Evolutionary conservation across 2,113 vertebrate species (phyloP), one percentile per base, ranked within the genome.

Genomic region (Mohoua ochrocephala): DNA sequence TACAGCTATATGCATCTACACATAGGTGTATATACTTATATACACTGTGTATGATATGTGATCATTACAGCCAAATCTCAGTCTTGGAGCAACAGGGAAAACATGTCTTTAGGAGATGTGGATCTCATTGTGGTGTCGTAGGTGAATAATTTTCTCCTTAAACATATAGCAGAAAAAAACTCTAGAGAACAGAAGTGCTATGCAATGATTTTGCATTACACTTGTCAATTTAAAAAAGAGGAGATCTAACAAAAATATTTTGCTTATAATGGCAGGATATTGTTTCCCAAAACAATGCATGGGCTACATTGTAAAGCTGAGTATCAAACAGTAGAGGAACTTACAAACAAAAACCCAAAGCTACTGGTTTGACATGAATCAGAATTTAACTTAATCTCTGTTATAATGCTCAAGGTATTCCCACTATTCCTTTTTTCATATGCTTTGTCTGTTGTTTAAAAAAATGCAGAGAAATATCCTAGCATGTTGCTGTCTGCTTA

Each of bases 131-230:
- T 65, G 39, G 68, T 94, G 33, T 76, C 92, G 76, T 67, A 96
- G 79, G 64, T 84, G 83, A 95, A 69, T 73, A 39, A 65, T 69
- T 89, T 92, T 84, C 74, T 96, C 35, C 76, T 93, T 92, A 95
- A 96, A 93, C 8, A 42, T 87, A 30, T 1, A 89, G 47, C 22
- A 84, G 73, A 91, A 79, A 39, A 41, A 89, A 95, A 59, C 61
- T 85, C 44, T 44, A 31, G 86, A 23, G 67, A 93, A 76, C 50
- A 79, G 41, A 76, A 82, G 35, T 67, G 45, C 5, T 5, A 16
- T 77, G 93, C 89, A 84, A 44, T 28, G 23, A 21, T 64, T 79
- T 67, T 78, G 15, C 53, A 68, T 84, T 86, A 24, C 27, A 68
- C 33, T 68, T 56, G 50, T 56, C 28, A 77, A 75, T 88, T 93